phyloP scores from a whole-genome alignment of 2,888 invertebrate species.

The Dusona sp. region DNA sequence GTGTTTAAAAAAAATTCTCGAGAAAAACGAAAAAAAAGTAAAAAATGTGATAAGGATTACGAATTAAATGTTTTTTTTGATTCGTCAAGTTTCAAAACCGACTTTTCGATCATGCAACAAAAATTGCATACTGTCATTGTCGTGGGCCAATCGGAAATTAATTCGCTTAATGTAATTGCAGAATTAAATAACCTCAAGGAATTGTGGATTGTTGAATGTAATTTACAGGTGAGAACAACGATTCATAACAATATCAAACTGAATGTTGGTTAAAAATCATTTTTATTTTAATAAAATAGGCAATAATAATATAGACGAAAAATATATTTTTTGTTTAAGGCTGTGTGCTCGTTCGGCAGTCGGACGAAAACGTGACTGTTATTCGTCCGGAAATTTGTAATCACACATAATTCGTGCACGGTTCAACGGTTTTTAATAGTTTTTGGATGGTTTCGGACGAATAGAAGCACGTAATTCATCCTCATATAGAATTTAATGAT shows the following conservation, averaged over 20 bases:
- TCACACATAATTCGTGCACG: too few species aligned
- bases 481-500: too few species aligned
- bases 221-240: constrained; percentile 69
- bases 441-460: too few species aligned
- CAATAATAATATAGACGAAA: too few species aligned
- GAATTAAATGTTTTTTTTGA: constrained; percentile 71
- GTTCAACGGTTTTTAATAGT: too few species aligned
- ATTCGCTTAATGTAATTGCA: constrained; percentile 65
- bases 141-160: constrained; percentile 71
- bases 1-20: neutral
- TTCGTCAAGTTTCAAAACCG: constrained; percentile 39
- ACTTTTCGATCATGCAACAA: constrained; percentile 50
- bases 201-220: constrained; percentile 75
- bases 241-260: neutral
- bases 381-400: too few species aligned
- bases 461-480: too few species aligned
- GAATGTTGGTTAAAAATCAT: neutral
- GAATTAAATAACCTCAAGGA: constrained; percentile 72
- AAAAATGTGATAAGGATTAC: neutral
- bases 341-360: too few species aligned
- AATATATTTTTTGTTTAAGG: too few species aligned
- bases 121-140: constrained; percentile 71
- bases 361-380: too few species aligned
- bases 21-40: constrained; percentile 37
- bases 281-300: too few species aligned